These are phyloP conservation scores for Seira ritae DNA, from an alignment of 2,888 invertebrate genomes.

Conservation along the genomic window DNA sequence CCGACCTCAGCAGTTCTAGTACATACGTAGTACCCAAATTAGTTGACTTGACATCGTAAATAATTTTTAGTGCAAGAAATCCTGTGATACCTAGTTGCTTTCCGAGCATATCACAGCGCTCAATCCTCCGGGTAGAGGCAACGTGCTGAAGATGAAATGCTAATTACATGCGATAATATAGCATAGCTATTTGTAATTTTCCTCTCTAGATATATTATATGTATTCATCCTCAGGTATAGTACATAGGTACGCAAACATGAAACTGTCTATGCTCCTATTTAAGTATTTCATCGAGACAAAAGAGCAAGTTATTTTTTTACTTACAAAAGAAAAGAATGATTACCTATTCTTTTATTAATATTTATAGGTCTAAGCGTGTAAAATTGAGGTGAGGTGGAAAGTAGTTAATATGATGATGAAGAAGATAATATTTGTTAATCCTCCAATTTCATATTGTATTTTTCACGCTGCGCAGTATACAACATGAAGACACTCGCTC, in stretches of 20 bases:
- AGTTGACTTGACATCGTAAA: too few relatives aligned
- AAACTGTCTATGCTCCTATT: background rate
- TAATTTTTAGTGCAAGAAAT: too few relatives aligned
- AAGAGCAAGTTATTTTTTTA: background rate
- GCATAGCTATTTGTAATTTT: slow-evolving; percentile 1
- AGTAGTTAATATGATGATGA: background rate
- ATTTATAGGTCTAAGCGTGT: background rate
- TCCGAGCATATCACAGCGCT: too few relatives aligned
- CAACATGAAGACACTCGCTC: background rate
- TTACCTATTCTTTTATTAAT: too few relatives aligned
- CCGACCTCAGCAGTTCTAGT: too few relatives aligned
- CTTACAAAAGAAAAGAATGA: background rate
- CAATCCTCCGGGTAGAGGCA: too few relatives aligned
- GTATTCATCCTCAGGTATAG: background rate
- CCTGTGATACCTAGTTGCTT: too few relatives aligned
- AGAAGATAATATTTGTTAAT: background rate
- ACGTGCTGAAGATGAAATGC: background rate
- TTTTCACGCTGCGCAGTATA: too few relatives aligned
- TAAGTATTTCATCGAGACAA: slow-evolving; percentile 8
- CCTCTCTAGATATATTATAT: background rate
- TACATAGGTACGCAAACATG: background rate
- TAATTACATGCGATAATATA: slow-evolving; percentile 5
- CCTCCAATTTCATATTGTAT: background rate
- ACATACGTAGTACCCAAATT: too few relatives aligned
- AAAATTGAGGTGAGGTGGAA: background rate